These are phyloP conservation scores for Spilosoma lubricipeda DNA, from an alignment of 2,888 invertebrate species.

Conservation along the genomic window DNA sequence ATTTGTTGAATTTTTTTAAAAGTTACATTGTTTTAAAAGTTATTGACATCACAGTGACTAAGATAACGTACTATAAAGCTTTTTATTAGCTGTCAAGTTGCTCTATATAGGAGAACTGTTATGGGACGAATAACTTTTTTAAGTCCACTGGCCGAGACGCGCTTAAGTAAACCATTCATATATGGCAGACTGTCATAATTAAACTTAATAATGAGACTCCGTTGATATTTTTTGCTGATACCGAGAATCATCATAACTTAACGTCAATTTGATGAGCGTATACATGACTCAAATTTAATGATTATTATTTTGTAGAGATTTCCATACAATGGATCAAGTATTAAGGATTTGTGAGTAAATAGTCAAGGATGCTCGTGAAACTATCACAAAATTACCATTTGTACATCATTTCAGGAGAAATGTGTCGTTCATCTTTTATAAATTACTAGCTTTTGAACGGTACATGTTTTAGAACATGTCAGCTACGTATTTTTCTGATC, in stretches of 20 bases:
- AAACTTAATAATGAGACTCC: constrained; percentile 80
- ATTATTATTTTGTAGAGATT: constrained; percentile 53
- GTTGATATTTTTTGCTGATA: constrained; percentile 76
- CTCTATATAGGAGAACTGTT: constrained; percentile 71
- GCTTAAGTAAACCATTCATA: constrained; percentile 77
- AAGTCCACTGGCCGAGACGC: constrained; percentile 61
- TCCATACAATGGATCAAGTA: constrained; percentile 58
- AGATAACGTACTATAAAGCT: constrained; percentile 65
- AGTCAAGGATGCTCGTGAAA: constrained; percentile 1
- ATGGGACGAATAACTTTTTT: constrained; percentile 71
- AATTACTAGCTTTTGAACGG: not conserved
- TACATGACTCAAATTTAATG: constrained; percentile 63
- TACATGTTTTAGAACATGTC: not conserved
- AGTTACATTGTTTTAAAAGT: constrained; percentile 55
- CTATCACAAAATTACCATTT: not conserved
- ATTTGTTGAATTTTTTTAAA: constrained; percentile 43
- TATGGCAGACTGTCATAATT: constrained; percentile 85
- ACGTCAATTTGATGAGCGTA: constrained; percentile 70
- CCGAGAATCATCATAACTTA: constrained; percentile 80
- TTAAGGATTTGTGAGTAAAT: constrained; percentile 23
- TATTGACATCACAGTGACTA: constrained; percentile 59
- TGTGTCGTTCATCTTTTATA: not conserved
- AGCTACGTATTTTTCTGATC: not conserved
- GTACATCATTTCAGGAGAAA: not conserved
- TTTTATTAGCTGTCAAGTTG: constrained; percentile 72